Evolutionary conservation across 2,888 invertebrate genomes (phyloP).

Genomic region (Sphaerophoria taeniata): DNA sequence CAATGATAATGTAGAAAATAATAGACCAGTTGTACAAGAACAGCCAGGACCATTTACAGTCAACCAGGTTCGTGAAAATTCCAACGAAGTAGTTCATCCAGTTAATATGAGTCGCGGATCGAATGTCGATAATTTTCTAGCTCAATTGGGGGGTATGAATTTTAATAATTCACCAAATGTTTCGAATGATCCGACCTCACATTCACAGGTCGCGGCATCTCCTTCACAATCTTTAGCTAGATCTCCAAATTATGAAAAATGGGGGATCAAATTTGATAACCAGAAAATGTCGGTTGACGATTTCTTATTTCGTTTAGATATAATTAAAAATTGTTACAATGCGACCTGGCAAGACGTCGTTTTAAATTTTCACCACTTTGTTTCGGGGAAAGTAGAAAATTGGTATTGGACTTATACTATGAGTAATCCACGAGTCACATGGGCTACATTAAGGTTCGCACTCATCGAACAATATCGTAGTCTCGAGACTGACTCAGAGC

Average conservation of each 20-base stretch:
- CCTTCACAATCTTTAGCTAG: not conserved
- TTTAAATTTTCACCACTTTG: not conserved
- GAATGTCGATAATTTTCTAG: slow-evolving; percentile 1
- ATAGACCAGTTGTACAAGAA: no score
- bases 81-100: no score
- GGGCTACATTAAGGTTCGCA: no score
- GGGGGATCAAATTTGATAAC: no score
- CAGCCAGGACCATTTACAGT: no score
- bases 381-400: not conserved
- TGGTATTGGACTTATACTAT: slow-evolving; percentile 5
- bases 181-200: no score
- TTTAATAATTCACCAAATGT: not conserved
- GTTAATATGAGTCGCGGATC: slow-evolving; percentile 9
- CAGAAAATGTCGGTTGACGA: slow-evolving; percentile 3
- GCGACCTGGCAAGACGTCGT: not conserved
- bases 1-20: no score
- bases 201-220: no score
- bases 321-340: not conserved
- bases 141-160: slow-evolving; percentile 1
- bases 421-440: no score
- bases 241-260: slow-evolving; percentile 12
- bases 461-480: no score
- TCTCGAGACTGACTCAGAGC: no score
- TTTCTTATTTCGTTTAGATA: slow-evolving; percentile 9
- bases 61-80: no score